Base-by-base conservation (phyloP, 30 jellyfish, hydroid and myxozoan species). In the Sanderia malayensis region DNA sequence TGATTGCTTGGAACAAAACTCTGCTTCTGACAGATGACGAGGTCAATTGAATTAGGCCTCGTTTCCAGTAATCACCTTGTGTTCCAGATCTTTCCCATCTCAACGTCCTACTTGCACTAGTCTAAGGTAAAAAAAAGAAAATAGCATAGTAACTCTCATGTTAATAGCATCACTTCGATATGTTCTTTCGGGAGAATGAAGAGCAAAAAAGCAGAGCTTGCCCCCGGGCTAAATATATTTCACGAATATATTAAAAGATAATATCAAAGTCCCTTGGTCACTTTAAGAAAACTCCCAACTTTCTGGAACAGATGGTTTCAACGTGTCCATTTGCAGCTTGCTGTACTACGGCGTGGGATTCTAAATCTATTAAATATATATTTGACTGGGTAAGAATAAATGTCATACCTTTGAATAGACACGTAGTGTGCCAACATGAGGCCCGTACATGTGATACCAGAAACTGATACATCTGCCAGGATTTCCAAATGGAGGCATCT, bases 371-470 rank as follows among this genome's bases (percentile, higher is more conserved):
- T n/a, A n/a, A n/a, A n/a, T n/a, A n/a, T n/a, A n/a, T n/a, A n/a
- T n/a, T n/a, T n/a, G n/a, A n/a, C n/a, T n/a, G n/a, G n/a, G n/a
- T n/a, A n/a, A n/a, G n/a, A n/a, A n/a, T n/a, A n/a, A n/a, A n/a
- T n/a, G n/a, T n/a, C n/a, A n/a, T 64, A 81, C 97, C 95, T 64
- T 74, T 24, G 80, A 20, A 32, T 62, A 58, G 25, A 85, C 89
- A 46, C 82, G 76, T 52, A 92, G 75, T 1, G 87, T 25, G 37
- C 94, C 94, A 67, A 79, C 98, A 68, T 92, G 98, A 55, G 98
- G 98, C 23, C 98, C 98, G 68, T 67, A 92, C 98, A 92, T 92
- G 64, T 92, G 98, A 69, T 92, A 92, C 96, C 96, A 92, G 80
- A 92, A 92, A 49, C 96, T 84, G 44, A 92, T 47, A 45, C 98